Evolutionary conservation across 2,113 vertebrate genomes (phyloP), one percentile per base, ranked within the genome.

Genomic region (Callospermophilus lateralis): DNA sequence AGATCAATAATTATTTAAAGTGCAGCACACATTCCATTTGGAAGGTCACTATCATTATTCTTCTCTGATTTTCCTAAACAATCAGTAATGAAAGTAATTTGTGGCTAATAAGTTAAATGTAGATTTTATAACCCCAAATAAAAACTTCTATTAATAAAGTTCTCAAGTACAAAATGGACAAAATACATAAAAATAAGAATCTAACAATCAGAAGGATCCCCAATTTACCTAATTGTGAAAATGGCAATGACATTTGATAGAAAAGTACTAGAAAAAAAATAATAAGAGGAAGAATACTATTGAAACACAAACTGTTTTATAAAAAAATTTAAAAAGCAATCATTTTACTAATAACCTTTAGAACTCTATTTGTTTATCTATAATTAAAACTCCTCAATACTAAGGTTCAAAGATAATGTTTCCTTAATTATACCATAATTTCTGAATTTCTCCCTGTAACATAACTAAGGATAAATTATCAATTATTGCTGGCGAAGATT

Each of bases 111-210:
- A 83, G 39, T 77, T 89, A 94, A 76, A 92, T 34, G n/a, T 0
- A 89, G 30, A 78, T 84, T 70, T 94, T 79, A 94, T 95, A 95
- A 85, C 37, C 20, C 32, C 84, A 97, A 93, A n/a, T 48, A 28
- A 39, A 53, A 53, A 88, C 24, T 65, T 89, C 17, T 90, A 55
- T n/a, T 84, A 67, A 88, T 45, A 45, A 93, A 53, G 51, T 8
- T 72, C 77, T 91, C 55, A 89, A 73, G 34, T 72, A 76, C 16
- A 84, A 92, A 94, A 84, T 11, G 15, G 30, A 81, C 51, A 85
- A n/a, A 48, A 96, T 34, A 88, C 28, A 73, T n/a, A 96, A 80
- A 88, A 87, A 51, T 48, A 88, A 78, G 61, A 86, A 85, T 63
- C 16, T 19, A 26, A 85, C 32, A 85, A 26, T 74, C 39, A 72